phyloP scores from a whole-genome alignment of 2,113 vertebrate species.

The Tamias sibiricus region DNA sequence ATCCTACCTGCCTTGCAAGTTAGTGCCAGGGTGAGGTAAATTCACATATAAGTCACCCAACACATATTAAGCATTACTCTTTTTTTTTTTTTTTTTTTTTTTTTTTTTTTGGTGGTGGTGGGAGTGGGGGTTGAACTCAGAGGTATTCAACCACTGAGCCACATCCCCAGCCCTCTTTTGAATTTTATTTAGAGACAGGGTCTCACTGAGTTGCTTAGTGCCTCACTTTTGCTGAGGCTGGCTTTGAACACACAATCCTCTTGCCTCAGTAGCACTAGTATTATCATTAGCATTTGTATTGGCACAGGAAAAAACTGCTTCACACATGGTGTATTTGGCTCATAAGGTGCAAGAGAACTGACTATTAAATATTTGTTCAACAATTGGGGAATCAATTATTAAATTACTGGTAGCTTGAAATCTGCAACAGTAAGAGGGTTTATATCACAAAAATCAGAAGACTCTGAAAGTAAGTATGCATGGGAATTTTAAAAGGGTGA shows the following conservation, averaged over 20 bases:
- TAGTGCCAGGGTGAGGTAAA: background rate
- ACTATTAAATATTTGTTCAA: background rate
- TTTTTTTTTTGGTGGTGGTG: too few relatives aligned
- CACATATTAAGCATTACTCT: background rate
- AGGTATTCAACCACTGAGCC: too few relatives aligned
- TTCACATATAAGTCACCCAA: background rate
- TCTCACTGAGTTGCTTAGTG: too few relatives aligned
- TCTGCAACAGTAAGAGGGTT: background rate
- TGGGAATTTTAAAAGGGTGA: too few relatives aligned
- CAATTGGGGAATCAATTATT: background rate
- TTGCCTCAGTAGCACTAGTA: background rate
- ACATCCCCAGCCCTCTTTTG: too few relatives aligned
- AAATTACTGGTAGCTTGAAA: background rate
- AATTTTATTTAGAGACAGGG: too few relatives aligned
- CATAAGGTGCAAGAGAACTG: background rate
- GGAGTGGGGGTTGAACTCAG: too few relatives aligned
- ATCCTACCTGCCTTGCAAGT: accelerated
- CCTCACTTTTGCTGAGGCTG: too few relatives aligned
- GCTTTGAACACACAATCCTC: too few relatives aligned
- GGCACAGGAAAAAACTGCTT: background rate
- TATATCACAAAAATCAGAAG: background rate
- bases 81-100: too few relatives aligned
- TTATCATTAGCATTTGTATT: too few relatives aligned
- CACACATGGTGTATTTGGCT: background rate
- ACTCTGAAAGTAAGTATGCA: background rate